Base-by-base conservation (phyloP, 2,113 vertebrate species). In the Brachionichthys hirsutus region DNA sequence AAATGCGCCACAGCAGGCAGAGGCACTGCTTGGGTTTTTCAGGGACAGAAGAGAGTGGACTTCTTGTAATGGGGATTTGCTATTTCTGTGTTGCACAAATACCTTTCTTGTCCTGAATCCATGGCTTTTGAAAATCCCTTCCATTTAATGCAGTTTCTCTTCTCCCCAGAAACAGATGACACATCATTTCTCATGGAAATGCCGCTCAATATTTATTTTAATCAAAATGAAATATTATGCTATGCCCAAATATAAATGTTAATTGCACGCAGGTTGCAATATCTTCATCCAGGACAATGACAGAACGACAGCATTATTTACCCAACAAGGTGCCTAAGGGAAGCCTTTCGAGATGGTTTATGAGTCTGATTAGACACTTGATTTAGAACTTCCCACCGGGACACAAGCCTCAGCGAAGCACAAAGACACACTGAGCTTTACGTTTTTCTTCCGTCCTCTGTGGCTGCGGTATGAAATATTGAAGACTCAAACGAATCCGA, bases 261-360 rank as follows among this genome's bases (percentile, higher is more conserved):
- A 86, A 87, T 84, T 67, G 69, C 73, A 83, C 85, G 85, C 71
- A 42, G 78, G 73, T 70, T 72, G 84, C 81, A 73, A 87, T 83
- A 78, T 82, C 72, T 87, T 83, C 75, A 85, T 85, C 84, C 52
- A 51, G 45, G 34, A 78, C 73, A 57, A 57, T 64, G 82, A 68
- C 77, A 74, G 78, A 86, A 73, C 62, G 78, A 84, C 78, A 74
- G 78, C 53, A 67, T 87, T 87, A 76, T 88, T 87, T 87, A 81
- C 70, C 53, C 62, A 63, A 77, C 57, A 17, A 51, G 53, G 60
- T 76, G 73, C 85, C 84, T 62, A 10, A 40, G 78, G 85, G 78
- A 78, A 61, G 47, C 58, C 56, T 82, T 69, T 81, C 68, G 54
- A 53, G 36, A 75, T 85, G 70, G 42, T 89, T 89, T 86, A 89